phyloP scores from a whole-genome alignment of 2,888 invertebrate genomes.

The Venusia cambrica region DNA sequence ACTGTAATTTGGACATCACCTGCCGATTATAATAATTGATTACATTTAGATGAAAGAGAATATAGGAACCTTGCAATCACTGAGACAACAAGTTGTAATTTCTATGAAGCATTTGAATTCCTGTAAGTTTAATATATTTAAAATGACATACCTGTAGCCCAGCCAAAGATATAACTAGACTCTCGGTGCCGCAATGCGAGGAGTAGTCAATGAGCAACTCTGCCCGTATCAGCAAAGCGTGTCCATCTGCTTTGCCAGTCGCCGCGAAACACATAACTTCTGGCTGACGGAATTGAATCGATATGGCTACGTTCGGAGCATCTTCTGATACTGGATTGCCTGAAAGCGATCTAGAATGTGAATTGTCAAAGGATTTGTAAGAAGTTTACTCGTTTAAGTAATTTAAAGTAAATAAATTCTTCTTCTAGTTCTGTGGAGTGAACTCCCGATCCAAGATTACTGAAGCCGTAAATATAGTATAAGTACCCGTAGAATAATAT shows the following conservation, averaged over 20 bases:
- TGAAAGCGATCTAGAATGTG: too few species aligned
- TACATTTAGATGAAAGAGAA: too few species aligned
- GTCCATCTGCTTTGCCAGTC: conserved; percentile 81
- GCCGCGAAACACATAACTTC: conserved; percentile 89
- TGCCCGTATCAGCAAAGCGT: conserved; percentile 84
- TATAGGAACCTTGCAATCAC: too few species aligned
- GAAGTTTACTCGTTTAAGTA: too few species aligned
- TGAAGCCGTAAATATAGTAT: too few species aligned
- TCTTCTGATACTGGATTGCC: conserved; percentile 72
- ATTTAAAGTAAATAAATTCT: too few species aligned
- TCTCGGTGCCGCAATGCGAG: conserved; percentile 83
- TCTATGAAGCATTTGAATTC: too few species aligned
- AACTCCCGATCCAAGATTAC: too few species aligned
- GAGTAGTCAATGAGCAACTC: conserved; percentile 87
- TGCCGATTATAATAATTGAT: conserved; percentile 24
- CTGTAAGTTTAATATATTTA: too few species aligned
- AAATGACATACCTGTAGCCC: conserved; percentile 52
- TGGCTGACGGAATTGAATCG: conserved; percentile 87
- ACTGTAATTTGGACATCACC: conserved; percentile 81
- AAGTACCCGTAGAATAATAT: conserved; percentile 74
- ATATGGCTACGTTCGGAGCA: conserved; percentile 83
- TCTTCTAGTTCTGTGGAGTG: too few species aligned
- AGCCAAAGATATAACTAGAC: conserved; percentile 76
- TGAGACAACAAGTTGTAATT: too few species aligned
- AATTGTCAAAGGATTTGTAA: too few species aligned